Evolutionary conservation across 2,888 invertebrate species (phyloP), one percentile per base, ranked within the genome.

Genomic region (Tuta absoluta): DNA sequence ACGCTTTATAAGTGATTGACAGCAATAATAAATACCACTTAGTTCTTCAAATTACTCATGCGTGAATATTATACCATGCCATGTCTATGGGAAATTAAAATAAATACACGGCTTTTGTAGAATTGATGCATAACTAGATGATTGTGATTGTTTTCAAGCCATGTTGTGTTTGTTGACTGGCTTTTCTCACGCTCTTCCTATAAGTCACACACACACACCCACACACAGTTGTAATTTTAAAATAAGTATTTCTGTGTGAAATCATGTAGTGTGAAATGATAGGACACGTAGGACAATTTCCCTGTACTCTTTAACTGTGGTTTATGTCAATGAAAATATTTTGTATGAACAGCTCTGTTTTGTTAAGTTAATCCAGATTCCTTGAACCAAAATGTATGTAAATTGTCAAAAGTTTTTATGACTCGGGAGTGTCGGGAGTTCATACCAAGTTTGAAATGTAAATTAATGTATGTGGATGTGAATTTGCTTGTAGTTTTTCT

Each of bases 271-370:
- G 71, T 68, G 65, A 61, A 63, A 75, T 77, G 67, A 80, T 84
- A 85, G 84, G 75, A 73, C 73, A 80, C 79, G 78, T 85, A 85
- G 84, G 71, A 75, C 77, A 81, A 79, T 79, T 79, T 75, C 75
- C 78, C 71, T 70, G 60, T 60, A 72, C 74, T 71, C 71, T 75
- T 75, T 77, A 23, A 70, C 72, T 75, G 74, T 75, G 72, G 71
- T 78, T 75, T 77, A 68, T 23, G 23, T 53, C 63, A 67, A 66
- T 62, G 48, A 63, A 24, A 64, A 64, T 67, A 65, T 63, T 24
- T 45, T 64, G 62, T 63, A 66, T 56, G 28, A 64, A 65, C 53
- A 63, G 58, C 63, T 62, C 45, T 62, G 45, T 64, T 53, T 62
- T 67, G 45, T 17, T 45, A 45, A 17, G 45, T 33, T 38, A 62